Base-by-base conservation (phyloP, 1,140 invertebrate genomes). In the Coelopa frigida region DNA sequence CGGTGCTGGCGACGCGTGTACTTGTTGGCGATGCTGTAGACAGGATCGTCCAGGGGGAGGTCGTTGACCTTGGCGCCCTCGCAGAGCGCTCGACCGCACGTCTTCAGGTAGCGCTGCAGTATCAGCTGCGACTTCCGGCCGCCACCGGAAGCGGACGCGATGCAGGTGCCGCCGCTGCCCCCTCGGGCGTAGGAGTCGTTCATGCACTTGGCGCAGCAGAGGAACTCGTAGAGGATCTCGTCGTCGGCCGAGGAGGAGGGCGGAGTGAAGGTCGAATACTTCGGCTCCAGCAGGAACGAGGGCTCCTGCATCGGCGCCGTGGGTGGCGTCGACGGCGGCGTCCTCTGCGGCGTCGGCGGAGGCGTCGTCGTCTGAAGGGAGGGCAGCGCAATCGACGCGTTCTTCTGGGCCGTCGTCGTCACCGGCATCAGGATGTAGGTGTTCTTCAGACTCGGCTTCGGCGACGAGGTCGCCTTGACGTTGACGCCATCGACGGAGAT, bases 121-220 rank as follows among this genome's bases (percentile, higher is more conserved):
- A 43, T 21, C 23, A 18, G 18, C 33, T 43, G 41, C 5, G 41
- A 43, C 5, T 43, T 43, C 33, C 5, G 27, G 26, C 8, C 27
- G 18, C 3, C 14, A 27, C 17, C n/a, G n/a, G n/a, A n/a, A n/a
- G 46, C 23, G 14, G 3, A 12, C 11, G 17, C n/a, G 17, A 4
- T 2, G 5, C 11, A 14, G 4, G 23, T 39, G 12, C 8, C 15
- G 6, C 36, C 38, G 14, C 21, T 31, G 23, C 40, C 42, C 10
- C 32, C 20, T 15, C 20, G 44, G 12, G 49, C 36, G n/a, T 54
- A 57, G 26, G 56, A 54, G 37, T 65, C 66, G 50, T 68, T 68
- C 55, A 68, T 62, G 41, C 67, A 70, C 51, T 64, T 69, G 39
- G 66, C 67, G 50, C 67, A 70, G 48, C 67, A 70, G 10, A 70